phyloP scores from a whole-genome alignment of 1,140 invertebrate genomes.

The Psilanteris sp. region DNA sequence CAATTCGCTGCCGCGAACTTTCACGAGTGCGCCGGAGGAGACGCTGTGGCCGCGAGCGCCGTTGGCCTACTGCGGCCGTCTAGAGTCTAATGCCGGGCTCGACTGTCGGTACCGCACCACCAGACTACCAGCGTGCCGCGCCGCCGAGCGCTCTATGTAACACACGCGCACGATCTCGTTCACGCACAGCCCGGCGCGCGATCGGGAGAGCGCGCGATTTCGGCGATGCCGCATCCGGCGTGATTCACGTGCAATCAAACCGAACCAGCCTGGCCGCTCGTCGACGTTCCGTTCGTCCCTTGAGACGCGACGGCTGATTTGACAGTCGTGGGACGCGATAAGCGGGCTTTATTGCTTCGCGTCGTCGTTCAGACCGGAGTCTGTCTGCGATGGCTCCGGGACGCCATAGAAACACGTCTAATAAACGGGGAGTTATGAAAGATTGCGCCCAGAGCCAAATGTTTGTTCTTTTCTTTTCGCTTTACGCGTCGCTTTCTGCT shows the following conservation, averaged over 20 bases:
- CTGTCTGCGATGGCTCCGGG: too few species aligned
- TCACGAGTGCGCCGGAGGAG: slow-evolving; percentile 55
- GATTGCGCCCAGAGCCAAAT: too few species aligned
- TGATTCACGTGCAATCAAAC: slow-evolving; percentile 28
- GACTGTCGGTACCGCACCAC: slow-evolving; percentile 59
- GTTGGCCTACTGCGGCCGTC: slow-evolving; percentile 77
- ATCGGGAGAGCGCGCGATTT: slow-evolving; percentile 28
- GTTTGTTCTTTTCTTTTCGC: too few species aligned
- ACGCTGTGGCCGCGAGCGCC: slow-evolving; percentile 72
- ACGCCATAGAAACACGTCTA: too few species aligned
- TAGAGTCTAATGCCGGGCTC: slow-evolving; percentile 67
- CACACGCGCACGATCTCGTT: slow-evolving; percentile 46
- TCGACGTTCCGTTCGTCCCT: slow-evolving; percentile 7
- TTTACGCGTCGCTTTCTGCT: too few species aligned
- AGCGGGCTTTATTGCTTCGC: not conserved
- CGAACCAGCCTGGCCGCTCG: too few species aligned
- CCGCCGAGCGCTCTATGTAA: slow-evolving; percentile 23
- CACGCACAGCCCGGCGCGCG: slow-evolving; percentile 14
- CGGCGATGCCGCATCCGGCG: slow-evolving; percentile 16
- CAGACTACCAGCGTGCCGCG: slow-evolving; percentile 30
- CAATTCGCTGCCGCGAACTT: slow-evolving; percentile 14
- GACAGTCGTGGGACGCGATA: not conserved
- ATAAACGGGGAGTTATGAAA: too few species aligned
- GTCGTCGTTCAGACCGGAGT: too few species aligned
- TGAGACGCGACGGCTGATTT: slow-evolving; percentile 3